Base-by-base conservation (phyloP, 2,797 vertebrate species). In the Anas flavirostris region DNA sequence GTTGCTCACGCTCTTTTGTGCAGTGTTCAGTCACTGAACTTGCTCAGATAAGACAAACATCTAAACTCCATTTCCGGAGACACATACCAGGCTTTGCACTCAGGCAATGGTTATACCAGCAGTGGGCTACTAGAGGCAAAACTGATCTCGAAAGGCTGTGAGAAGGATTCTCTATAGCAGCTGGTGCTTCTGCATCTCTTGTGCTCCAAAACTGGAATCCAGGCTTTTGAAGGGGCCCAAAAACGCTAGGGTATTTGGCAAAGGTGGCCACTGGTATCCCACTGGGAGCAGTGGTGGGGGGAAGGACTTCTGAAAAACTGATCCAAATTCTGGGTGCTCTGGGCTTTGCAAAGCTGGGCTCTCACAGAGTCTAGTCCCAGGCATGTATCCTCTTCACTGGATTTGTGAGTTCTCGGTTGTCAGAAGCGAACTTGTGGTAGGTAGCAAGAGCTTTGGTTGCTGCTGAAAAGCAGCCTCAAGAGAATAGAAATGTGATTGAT, bases 11-110 rank as follows among this genome's bases (percentile, higher is more conserved):
- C 94, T 95, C 90, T 75, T 95, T 91, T 92, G 94, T 93, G 81
- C 90, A 82, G 92, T 88, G 82, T 96, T 96, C 95, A 91, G 91
- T 87, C 91, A 43, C 96, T 88, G 93, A 95, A 96, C 93, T 95
- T 68, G 63, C 82, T 96, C 91, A 97, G 97, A 97, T 97, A 97
- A 97, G 97, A 97, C 96, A 97, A 97, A 94, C 94, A 97, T 97
- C 97, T 97, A 43, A 97, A 89, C 91, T 91, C 94, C 88, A 78
- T 96, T 97, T 97, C 94, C 82, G 94, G 94, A 97, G 91, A 93
- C 82, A 75, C 88, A 39, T 39, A 91, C 88, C 78, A 73, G 68
- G 48, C 85, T 82, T 89, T 96, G 93, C 79, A 69, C 75, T 92
- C 93, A 93, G 86, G 82, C 74, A 4, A 74, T 90, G 93, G 69